phyloP scores from a whole-genome alignment of 2,113 vertebrate species.

The Todiramphus chloris region DNA sequence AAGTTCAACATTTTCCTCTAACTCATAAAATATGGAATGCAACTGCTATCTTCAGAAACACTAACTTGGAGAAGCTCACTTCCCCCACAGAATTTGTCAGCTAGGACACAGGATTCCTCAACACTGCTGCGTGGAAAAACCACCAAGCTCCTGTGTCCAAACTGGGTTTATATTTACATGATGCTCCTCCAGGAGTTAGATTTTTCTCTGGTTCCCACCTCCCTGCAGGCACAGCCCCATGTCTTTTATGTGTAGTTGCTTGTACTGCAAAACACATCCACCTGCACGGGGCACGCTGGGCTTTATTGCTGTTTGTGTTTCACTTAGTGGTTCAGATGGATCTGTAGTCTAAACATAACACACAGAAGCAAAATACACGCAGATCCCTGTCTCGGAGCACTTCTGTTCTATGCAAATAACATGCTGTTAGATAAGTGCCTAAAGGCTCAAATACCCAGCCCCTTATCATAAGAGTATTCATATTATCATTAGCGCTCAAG shows the following conservation, averaged over 20 bases:
- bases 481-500: not conserved
- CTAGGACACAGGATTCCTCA: not conserved
- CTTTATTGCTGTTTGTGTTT: not conserved
- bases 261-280: not conserved
- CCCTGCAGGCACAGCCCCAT: not conserved
- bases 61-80: not conserved
- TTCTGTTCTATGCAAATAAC: not conserved
- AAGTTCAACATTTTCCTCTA: not conserved
- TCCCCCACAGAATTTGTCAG: not conserved
- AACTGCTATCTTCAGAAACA: not conserved
- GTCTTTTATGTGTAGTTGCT: not conserved
- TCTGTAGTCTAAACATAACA: not conserved
- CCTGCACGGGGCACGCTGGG: not conserved
- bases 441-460: not conserved
- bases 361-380: not conserved
- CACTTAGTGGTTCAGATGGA: not conserved
- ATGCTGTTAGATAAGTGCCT: not conserved
- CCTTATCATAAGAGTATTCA: not conserved
- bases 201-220: not conserved
- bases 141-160: not conserved
- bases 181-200: not conserved
- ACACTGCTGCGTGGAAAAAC: accelerated
- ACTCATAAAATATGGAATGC: not conserved
- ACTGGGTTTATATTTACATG: accelerated
- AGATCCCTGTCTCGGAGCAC: not conserved